These are phyloP conservation scores for Ostrea edulis DNA, from an alignment of 1,140 invertebrate genomes.

Conservation along the genomic window DNA sequence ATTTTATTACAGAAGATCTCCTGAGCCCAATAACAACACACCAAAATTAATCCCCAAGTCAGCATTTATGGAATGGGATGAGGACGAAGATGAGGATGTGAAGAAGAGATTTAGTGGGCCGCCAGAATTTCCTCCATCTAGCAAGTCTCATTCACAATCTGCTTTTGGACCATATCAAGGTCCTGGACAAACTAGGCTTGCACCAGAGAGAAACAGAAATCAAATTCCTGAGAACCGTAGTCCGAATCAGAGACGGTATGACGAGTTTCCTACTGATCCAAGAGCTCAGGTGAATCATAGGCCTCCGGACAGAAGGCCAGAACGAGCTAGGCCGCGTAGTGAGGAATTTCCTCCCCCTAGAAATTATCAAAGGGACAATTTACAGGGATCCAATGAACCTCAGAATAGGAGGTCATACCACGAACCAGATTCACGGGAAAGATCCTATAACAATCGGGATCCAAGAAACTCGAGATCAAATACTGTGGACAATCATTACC, in stretches of 20 bases:
- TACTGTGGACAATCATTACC: conserved; percentile 5
- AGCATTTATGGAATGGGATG: conserved; percentile 65
- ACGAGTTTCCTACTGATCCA: neutral
- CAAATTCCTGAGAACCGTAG: conserved; percentile 15
- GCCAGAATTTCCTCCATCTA: conserved; percentile 25
- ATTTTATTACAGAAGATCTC: neutral
- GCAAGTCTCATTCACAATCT: conserved; percentile 10
- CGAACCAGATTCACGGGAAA: neutral
- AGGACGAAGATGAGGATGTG: conserved; percentile 58
- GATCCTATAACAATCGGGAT: conserved; percentile 1
- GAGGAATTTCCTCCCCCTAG: conserved; percentile 19
- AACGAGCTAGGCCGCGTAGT: conserved; percentile 23
- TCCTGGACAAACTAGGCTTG: neutral
- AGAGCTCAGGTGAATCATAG: conserved; percentile 29
- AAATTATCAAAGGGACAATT: neutral
- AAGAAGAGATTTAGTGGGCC: conserved; percentile 43
- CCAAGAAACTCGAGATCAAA: neutral
- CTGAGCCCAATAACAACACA: conserved; percentile 43
- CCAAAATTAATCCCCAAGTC: conserved; percentile 66
- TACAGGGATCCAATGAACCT: neutral
- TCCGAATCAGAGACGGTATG: neutral
- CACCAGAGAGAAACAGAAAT: neutral
- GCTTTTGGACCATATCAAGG: conserved; percentile 28
- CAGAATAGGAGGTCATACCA: neutral
- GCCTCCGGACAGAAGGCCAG: neutral